Conservation (phyloP, 2,888 invertebrate species). For the Pristionchus mayeri region DNA sequence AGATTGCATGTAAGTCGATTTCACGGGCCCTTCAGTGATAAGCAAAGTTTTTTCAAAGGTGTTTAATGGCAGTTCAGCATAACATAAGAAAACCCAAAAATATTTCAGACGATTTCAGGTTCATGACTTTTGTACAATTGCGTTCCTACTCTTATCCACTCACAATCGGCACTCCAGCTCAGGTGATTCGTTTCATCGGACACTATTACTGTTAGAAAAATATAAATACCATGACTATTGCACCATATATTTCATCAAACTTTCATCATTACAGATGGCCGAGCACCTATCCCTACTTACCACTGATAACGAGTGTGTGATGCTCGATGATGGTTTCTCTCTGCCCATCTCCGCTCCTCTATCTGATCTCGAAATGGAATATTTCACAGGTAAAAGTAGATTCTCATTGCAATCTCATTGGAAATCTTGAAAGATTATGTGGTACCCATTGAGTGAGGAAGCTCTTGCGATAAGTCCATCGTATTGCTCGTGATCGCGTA, state of each 20-base stretch:
- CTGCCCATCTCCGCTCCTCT: not conserved
- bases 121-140: slow-evolving; percentile 28
- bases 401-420: no score
- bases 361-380: slow-evolving; percentile 40
- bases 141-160: not conserved
- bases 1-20: slow-evolving; percentile 36
- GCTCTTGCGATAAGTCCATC: no score
- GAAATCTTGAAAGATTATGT: no score
- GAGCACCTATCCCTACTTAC: not conserved
- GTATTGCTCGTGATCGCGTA: no score
- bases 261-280: slow-evolving; percentile 18
- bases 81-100: not conserved
- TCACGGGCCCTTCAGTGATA: no score
- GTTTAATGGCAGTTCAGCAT: not conserved
- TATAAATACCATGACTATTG: no score
- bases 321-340: not conserved
- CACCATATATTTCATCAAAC: no score
- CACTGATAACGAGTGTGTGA: slow-evolving; percentile 38
- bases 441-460: no score
- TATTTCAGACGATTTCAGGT: not conserved
- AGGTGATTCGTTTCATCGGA: no score
- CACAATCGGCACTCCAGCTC: not conserved
- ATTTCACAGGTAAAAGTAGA: slow-evolving; percentile 19
- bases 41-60: no score
- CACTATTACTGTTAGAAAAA: not conserved